Conservation (phyloP, 2,797 vertebrate genomes). For the Nannoperca australis region DNA sequence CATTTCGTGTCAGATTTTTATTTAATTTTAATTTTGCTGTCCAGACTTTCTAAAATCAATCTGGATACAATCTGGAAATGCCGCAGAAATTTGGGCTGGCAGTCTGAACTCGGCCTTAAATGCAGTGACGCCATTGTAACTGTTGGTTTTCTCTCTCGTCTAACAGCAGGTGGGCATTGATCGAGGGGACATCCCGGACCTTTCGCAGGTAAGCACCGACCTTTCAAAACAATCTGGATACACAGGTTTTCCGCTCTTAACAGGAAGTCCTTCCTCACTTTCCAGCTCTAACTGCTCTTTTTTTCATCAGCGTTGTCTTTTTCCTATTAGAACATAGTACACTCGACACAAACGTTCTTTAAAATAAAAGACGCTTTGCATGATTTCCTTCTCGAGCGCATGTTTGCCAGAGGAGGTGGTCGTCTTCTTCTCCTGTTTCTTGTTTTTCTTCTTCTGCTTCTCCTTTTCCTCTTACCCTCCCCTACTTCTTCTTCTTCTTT, state of each 20-base stretch:
- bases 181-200: slow-evolving; percentile 98
- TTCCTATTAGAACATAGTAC: slow-evolving; percentile 30
- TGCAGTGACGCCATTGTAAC: slow-evolving; percentile 14
- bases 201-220: slow-evolving; percentile 91
- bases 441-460: slow-evolving; percentile 41
- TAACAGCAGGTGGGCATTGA: slow-evolving; percentile 99
- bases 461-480: slow-evolving; percentile 55
- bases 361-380: slow-evolving; percentile 73
- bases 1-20: too few species aligned
- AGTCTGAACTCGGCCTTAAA: too few species aligned
- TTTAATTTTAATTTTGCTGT: too few species aligned
- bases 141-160: slow-evolving; percentile 34
- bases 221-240: not conserved
- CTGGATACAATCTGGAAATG: too few species aligned
- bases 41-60: too few species aligned
- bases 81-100: too few species aligned
- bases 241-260: not conserved
- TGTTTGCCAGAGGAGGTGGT: slow-evolving; percentile 70
- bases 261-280: slow-evolving; percentile 12
- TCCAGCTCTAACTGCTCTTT: slow-evolving; percentile 31
- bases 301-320: slow-evolving; percentile 50
- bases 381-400: slow-evolving; percentile 78
- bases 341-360: slow-evolving; percentile 50
- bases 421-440: slow-evolving; percentile 53
- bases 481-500: slow-evolving; percentile 59